These are phyloP conservation scores for Meteorus colon DNA, from an alignment of 2,888 invertebrate genomes.

Conservation along the genomic window DNA sequence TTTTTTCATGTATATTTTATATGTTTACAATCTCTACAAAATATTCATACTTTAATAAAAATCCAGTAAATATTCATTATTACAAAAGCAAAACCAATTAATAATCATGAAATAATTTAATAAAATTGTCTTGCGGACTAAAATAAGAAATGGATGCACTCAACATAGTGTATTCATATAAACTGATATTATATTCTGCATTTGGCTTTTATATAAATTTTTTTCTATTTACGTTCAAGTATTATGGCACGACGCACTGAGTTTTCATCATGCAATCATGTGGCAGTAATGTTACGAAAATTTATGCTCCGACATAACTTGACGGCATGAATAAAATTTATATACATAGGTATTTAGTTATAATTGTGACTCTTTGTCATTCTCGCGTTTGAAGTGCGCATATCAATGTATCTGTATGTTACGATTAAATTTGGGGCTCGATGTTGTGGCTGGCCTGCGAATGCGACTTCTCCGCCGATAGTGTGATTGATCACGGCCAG, in stretches of 20 bases:
- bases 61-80: not conserved
- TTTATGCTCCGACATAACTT: not conserved
- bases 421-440: slow-evolving; percentile 28
- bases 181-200: not conserved
- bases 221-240: not conserved
- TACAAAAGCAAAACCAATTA: slow-evolving; percentile 5
- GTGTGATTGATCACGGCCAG: slow-evolving; percentile 53
- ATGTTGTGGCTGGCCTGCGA: slow-evolving; percentile 49
- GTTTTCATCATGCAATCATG: not conserved
- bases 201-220: not conserved
- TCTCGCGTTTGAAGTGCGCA: not conserved
- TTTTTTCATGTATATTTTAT: not conserved
- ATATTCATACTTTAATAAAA: not conserved
- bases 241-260: not conserved
- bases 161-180: not conserved
- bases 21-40: not conserved
- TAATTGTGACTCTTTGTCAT: not conserved
- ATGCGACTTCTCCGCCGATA: slow-evolving; percentile 53
- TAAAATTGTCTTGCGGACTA: slow-evolving; percentile 2
- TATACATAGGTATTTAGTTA: slow-evolving; percentile 1
- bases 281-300: not conserved
- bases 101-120: slow-evolving; percentile 5
- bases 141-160: not conserved
- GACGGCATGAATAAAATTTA: not conserved
- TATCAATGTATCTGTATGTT: slow-evolving; percentile 18